Base-by-base conservation (phyloP, 2,113 vertebrate genomes). In the Nycticryphes semicollaris region DNA sequence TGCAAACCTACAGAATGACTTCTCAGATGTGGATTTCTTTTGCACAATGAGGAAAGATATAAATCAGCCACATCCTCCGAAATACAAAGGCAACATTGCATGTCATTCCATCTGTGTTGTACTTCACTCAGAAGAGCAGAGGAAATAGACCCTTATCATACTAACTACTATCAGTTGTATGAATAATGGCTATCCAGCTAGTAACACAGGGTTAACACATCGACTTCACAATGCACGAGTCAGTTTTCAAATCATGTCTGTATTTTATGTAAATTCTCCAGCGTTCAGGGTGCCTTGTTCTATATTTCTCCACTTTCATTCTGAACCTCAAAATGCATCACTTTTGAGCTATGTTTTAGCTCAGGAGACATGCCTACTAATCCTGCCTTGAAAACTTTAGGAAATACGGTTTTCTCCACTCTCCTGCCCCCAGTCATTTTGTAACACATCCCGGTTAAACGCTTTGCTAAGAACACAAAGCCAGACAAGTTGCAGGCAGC, bases 11-110 rank as follows among this genome's bases (percentile, higher is more conserved):
- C 57, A 89, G 68, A 92, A 81, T 24, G 15, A 30, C 16, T 82
- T 63, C 85, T 95, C 53, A 94, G 94, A 95, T 96, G 95, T 95
- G 94, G 92, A 94, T 96, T 93, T 94, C 64, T 80, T 93, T 50
- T 73, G 48, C 45, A 92, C 50, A 82, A 72, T 69, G 57, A 45
- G 33, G 72, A 81, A 92, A 90, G 75, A 90, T 54, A 86, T 53
- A 94, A 95, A 95, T 14, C 37, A 90, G 82, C 94, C 96, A 94
- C 93, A 89, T 97, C 93, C 94, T 96, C 68, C 0, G 4, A 78
- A 82, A 83, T 51, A 72, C 33, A 66, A 84, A 93, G 76, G 23
- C 20, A 66, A 39, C 3, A 0, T n/a, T 85, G 28, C 84, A 33
- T 43, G 35, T 43, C 30, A 64, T 89, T 91, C 10, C 8, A 15